A percentile compares a stretch with the other conserved stretches of the same genome.
These are phyloP conservation scores for Hoplostethus mediterraneus DNA, from an alignment of 2,797 vertebrate genomes.

Conservation along the genomic window DNA sequence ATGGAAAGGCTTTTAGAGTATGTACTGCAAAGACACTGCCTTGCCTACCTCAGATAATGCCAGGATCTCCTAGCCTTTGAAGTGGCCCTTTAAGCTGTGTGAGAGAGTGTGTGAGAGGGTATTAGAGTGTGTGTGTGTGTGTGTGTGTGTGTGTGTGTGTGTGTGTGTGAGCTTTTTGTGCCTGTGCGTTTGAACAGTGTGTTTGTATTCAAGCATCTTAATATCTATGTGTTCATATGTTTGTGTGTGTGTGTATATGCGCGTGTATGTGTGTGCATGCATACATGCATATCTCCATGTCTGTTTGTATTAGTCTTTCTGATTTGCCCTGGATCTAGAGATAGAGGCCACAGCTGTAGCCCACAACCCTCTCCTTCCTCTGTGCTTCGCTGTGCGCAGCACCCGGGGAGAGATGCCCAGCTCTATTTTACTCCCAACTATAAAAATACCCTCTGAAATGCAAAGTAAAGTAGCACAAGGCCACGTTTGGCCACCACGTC, in stretches of 20 bases:
- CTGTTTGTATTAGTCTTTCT: constrained; percentile 68
- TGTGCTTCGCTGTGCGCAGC: constrained; percentile 36
- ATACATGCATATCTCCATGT: constrained; percentile 44
- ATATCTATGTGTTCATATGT: constrained; percentile 31
- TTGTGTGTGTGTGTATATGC: neutral
- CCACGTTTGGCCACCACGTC: constrained; percentile 11
- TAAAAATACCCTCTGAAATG: constrained; percentile 43
- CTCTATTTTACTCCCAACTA: constrained; percentile 39
- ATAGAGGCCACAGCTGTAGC: constrained; percentile 73
- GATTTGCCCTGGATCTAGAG: constrained; percentile 69
- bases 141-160: neutral
- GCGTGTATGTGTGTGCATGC: constrained; percentile 7
- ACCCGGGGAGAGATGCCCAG: constrained; percentile 43
- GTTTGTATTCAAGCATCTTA: constrained; percentile 41
- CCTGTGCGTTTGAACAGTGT: constrained; percentile 24
- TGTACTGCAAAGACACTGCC: neutral
- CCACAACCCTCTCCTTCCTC: constrained; percentile 53
- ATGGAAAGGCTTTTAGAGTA: neutral
- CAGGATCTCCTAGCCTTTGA: constrained; percentile 33
- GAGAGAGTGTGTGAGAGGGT: neutral
- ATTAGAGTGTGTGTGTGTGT: constrained; percentile 11
- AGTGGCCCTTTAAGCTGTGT: constrained; percentile 28
- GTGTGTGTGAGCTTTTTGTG: neutral
- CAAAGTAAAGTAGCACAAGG: constrained; percentile 17
- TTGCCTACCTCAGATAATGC: neutral